Percentiles rank a stretch among this genome's conserved stretches.
Conservation (phyloP, 2,113 vertebrate genomes). For the Poecile atricapillus region DNA sequence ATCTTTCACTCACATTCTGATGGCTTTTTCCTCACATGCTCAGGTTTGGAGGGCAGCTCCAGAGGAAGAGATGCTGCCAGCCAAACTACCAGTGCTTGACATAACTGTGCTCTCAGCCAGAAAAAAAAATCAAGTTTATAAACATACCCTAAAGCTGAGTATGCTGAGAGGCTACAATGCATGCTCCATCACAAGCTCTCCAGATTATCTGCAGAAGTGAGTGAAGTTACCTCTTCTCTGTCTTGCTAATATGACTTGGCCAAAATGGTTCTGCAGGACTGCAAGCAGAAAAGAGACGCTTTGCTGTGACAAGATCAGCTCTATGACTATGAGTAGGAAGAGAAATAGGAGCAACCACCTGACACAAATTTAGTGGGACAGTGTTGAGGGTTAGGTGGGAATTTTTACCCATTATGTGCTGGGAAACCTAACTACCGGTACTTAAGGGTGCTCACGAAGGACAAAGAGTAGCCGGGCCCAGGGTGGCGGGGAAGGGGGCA, state of each 20-base stretch:
- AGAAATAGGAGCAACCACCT: not conserved
- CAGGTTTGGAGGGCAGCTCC: not conserved
- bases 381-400: too few species aligned
- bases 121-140: not conserved
- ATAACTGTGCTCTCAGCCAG: not conserved
- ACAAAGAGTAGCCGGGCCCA: too few species aligned
- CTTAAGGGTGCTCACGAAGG: too few species aligned
- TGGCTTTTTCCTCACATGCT: not conserved
- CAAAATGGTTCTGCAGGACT: not conserved
- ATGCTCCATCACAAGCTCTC: not conserved
- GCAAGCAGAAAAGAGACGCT: not conserved
- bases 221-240: not conserved
- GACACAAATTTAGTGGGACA: constrained; percentile 9
- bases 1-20: not conserved
- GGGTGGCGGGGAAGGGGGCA: too few species aligned
- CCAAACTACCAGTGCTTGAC: not conserved
- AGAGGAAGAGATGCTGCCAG: not conserved
- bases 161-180: not conserved
- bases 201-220: not conserved
- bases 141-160: not conserved
- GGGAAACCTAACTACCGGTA: too few species aligned
- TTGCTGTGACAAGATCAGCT: not conserved
- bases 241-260: not conserved
- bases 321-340: not conserved
- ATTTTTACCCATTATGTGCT: too few species aligned